These are phyloP conservation scores for Agrochola litura DNA, from an alignment of 2,888 invertebrate species.

Conservation along the genomic window DNA sequence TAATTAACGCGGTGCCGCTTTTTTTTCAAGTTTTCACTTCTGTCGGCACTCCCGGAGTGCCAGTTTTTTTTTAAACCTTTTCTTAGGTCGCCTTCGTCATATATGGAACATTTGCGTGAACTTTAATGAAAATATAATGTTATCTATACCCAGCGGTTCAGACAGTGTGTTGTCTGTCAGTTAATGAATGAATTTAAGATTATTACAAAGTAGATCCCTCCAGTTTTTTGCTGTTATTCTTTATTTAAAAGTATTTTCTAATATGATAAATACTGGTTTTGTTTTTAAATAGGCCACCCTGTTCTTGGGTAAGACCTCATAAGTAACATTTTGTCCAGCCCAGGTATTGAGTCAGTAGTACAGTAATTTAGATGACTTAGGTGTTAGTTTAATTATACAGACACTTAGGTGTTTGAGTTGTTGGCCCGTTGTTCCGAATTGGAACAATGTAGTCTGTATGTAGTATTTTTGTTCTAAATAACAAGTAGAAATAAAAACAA, in stretches of 20 bases:
- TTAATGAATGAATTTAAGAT: not conserved
- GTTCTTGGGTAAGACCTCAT: not conserved
- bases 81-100: not conserved
- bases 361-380: too few species aligned
- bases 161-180: too few species aligned
- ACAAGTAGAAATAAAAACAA: conserved; percentile 9
- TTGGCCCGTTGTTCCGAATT: not conserved
- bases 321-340: not conserved
- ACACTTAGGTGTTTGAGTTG: too few species aligned
- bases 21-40: too few species aligned
- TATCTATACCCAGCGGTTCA: not conserved
- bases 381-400: too few species aligned
- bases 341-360: not conserved
- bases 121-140: not conserved
- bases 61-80: too few species aligned
- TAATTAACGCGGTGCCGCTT: too few species aligned
- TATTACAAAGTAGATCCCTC: not conserved
- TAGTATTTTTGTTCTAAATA: not conserved
- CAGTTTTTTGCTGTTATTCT: not conserved
- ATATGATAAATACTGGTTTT: not conserved
- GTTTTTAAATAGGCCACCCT: not conserved
- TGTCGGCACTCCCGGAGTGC: too few species aligned
- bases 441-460: not conserved
- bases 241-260: not conserved
- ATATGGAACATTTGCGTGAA: not conserved